Percentiles rank a stretch among this genome's conserved stretches.
These are phyloP conservation scores for Myotis brandtii DNA, from an alignment of 2,113 vertebrate species.

Conservation along the genomic window DNA sequence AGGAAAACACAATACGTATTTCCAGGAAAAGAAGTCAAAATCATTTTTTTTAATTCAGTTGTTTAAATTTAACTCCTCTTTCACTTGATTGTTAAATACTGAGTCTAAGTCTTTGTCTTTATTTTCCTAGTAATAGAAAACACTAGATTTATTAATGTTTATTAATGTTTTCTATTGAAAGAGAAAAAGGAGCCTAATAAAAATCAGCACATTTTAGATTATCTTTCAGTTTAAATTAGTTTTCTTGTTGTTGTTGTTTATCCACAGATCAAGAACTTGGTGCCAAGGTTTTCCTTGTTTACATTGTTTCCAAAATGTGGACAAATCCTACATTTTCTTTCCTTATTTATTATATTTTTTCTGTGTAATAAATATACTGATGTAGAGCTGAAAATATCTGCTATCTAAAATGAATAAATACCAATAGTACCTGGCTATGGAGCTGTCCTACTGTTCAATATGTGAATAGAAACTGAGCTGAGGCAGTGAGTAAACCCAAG, in stretches of 20 bases:
- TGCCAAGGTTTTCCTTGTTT: not conserved
- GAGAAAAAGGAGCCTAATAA: not conserved
- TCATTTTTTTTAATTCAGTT: slow-evolving; percentile 9
- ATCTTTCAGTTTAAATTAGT: not conserved
- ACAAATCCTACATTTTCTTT: slow-evolving; percentile 30
- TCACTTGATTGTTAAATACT: not conserved
- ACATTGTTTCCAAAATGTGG: not conserved
- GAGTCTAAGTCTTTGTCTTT: not conserved
- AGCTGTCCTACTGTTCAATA: not conserved
- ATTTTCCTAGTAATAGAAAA: slow-evolving; percentile 35
- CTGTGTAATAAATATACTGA: not conserved
- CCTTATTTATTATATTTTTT: not conserved
- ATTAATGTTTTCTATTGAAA: slow-evolving; percentile 10
- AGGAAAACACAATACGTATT: not conserved
- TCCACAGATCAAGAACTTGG: not conserved
- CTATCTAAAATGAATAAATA: slow-evolving; percentile 29
- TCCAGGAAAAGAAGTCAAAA: not conserved
- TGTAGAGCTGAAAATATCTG: slow-evolving; percentile 1
- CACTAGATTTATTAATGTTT: slow-evolving; percentile 23
- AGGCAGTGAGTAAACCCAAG: not conserved
- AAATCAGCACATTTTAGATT: not conserved
- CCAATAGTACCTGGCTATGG: not conserved
- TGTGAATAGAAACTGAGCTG: not conserved
- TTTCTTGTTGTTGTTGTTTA: not conserved
- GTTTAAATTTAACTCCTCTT: slow-evolving; percentile 41